Conservation (phyloP, 2,113 vertebrate genomes). For the Pitta sordida region DNA sequence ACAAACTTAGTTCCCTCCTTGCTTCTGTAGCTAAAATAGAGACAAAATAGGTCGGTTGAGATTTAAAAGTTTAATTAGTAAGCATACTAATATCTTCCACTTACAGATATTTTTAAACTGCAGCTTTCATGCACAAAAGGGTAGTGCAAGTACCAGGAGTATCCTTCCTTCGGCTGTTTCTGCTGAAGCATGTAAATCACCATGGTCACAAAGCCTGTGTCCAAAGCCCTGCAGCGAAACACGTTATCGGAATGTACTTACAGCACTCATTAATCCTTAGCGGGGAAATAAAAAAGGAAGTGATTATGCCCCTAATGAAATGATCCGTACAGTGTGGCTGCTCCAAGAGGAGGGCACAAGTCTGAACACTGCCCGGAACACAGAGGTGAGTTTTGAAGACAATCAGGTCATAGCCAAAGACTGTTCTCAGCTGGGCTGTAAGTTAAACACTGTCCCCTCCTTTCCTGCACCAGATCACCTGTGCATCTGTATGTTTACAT, state of each 20-base stretch:
- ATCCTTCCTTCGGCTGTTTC: rapidly evolving
- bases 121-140: rapidly evolving
- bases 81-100: background rate
- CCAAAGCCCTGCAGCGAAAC: rapidly evolving
- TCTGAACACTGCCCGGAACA: rapidly evolving
- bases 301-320: background rate
- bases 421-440: background rate
- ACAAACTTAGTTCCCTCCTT: too few species aligned
- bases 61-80: background rate
- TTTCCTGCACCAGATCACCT: too few species aligned
- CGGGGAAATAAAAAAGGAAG: background rate
- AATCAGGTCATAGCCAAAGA: background rate
- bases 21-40: background rate
- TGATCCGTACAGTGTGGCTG: rapidly evolving
- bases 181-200: rapidly evolving
- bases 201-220: rapidly evolving
- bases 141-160: rapidly evolving
- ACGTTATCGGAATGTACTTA: rapidly evolving
- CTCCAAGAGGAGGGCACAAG: background rate
- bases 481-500: background rate
- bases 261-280: background rate
- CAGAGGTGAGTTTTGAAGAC: rapidly evolving
- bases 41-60: background rate
- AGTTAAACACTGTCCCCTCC: background rate
- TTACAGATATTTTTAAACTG: rapidly evolving